Evolutionary conservation across 2,888 invertebrate genomes (phyloP), one percentile per base, ranked within the genome.

Genomic region (Bimastos eiseni): DNA sequence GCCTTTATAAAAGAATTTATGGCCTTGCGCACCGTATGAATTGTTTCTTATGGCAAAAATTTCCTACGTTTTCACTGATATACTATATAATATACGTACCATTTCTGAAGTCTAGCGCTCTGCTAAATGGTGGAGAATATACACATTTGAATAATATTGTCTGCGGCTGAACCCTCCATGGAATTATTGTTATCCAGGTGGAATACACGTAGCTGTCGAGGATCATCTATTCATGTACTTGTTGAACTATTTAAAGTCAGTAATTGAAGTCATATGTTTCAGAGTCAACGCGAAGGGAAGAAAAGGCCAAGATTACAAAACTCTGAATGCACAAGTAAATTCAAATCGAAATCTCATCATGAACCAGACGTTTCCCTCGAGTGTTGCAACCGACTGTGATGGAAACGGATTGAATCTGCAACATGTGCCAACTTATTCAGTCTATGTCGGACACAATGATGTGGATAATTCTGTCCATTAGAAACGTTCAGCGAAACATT

Each of bases 281-380:
- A 70, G 70, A 70, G 70, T 70, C 70, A 30, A 70, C 8, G 70
- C 70, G 8, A 70, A 70, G n/a, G 70, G 70, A 70, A 11, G 70
- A 70, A 70, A 70, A 70, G n/a, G n/a, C 30, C n/a, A 70, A 70
- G 70, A 70, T n/a, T 70, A 70, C 70, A 70, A 70, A 70, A 70
- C 70, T 30, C 30, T 70, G 70, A 70, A 70, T n/a, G n/a, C n/a
- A 70, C 70, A 70, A n/a, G 13, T 70, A 8, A 70, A 70, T 70
- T 30, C 70, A 70, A 70, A n/a, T 70, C 70, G 70, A 70, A 70
- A 70, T n/a, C 30, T 70, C 30, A 70, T 11, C n/a, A n/a, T n/a
- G n/a, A 70, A n/a, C 70, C 70, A 70, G n/a, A n/a, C 70, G 1
- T 70, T 70, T n/a, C 70, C 70, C 1, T 70, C 70, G n/a, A 70